These are phyloP conservation scores for Arrhopalites spinosus DNA, from an alignment of 2,888 invertebrate species.

Conservation along the genomic window DNA sequence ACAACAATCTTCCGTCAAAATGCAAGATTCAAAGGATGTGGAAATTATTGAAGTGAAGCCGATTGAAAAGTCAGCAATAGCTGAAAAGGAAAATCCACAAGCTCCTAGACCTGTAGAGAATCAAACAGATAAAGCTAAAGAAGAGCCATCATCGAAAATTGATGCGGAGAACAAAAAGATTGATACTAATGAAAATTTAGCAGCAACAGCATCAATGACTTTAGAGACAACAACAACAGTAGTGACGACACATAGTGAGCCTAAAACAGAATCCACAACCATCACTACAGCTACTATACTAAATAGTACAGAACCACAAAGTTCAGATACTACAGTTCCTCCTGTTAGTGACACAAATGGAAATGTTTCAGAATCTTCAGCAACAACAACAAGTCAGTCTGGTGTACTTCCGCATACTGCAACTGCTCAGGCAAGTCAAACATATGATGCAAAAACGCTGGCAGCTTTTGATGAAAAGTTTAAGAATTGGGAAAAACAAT, in stretches of 20 bases:
- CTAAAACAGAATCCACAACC: not conserved
- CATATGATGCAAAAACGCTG: slow-evolving; percentile 48
- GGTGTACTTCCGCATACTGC: not conserved
- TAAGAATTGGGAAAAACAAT: slow-evolving; percentile 53
- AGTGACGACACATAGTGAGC: not conserved
- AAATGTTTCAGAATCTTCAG: not conserved
- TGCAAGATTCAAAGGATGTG: not conserved
- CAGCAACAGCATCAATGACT: not conserved
- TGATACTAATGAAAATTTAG: not conserved
- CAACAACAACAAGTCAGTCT: not conserved
- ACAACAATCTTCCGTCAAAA: not conserved
- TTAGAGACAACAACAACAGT: not conserved
- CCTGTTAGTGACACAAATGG: not conserved
- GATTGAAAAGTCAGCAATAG: not conserved
- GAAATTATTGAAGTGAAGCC: slow-evolving; percentile 9
- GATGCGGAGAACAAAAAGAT: not conserved
- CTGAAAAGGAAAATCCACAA: not conserved
- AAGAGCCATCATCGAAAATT: not conserved
- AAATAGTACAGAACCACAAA: not conserved
- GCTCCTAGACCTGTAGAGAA: not conserved
- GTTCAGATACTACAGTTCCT: not conserved
- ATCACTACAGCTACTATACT: not conserved
- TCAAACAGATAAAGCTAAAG: not conserved
- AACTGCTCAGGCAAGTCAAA: slow-evolving; percentile 18
- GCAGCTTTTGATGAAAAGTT: slow-evolving; percentile 54